These are phyloP conservation scores for Echinarachnius parma DNA, from an alignment of 53 echinoderm and acorn worm genomes.

Conservation along the genomic window DNA sequence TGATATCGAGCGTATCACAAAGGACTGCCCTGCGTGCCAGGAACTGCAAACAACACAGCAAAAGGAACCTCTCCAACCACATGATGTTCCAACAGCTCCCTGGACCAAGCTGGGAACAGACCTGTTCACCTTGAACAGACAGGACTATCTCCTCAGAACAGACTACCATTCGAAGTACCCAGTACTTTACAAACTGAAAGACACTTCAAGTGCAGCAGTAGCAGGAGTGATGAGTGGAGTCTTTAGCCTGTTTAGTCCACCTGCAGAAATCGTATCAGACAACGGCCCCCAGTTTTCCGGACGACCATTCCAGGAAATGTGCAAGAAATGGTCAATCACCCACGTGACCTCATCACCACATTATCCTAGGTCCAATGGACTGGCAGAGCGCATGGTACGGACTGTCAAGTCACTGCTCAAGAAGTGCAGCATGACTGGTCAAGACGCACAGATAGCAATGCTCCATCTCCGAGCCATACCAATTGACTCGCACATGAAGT, in stretches of 20 bases:
- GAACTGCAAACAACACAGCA: too few relatives aligned
- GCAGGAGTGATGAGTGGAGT: slow-evolving; percentile 5
- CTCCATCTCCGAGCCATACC: slow-evolving; percentile 56
- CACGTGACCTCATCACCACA: slow-evolving; percentile 63
- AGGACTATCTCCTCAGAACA: slow-evolving; percentile 34
- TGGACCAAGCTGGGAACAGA: slow-evolving; percentile 64
- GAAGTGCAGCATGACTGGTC: slow-evolving; percentile 53
- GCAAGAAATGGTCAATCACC: slow-evolving; percentile 45
- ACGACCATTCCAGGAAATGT: slow-evolving; percentile 52
- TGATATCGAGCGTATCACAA: too few relatives aligned
- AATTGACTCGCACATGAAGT: slow-evolving; percentile 48
- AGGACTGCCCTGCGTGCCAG: too few relatives aligned
- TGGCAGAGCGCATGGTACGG: slow-evolving; percentile 64
- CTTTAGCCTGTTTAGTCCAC: slow-evolving; percentile 42
- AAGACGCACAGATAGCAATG: slow-evolving; percentile 46
- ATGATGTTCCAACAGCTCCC: slow-evolving; percentile 46
- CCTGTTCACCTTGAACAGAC: slow-evolving; percentile 33
- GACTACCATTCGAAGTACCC: slow-evolving; percentile 15
- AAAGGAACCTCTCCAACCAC: too few relatives aligned
- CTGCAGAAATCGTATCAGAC: slow-evolving; percentile 58
- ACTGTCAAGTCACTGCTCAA: slow-evolving; percentile 56
- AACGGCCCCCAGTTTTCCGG: slow-evolving; percentile 62
- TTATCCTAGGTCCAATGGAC: slow-evolving; percentile 60
- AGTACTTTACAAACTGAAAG: slow-evolving; percentile 5
- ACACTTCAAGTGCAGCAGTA: slow-evolving; percentile 3